A percentile compares a stretch with the other conserved stretches of the same genome.
Conservation (phyloP, 2,888 invertebrate species). For the Drosophila longiperda region DNA sequence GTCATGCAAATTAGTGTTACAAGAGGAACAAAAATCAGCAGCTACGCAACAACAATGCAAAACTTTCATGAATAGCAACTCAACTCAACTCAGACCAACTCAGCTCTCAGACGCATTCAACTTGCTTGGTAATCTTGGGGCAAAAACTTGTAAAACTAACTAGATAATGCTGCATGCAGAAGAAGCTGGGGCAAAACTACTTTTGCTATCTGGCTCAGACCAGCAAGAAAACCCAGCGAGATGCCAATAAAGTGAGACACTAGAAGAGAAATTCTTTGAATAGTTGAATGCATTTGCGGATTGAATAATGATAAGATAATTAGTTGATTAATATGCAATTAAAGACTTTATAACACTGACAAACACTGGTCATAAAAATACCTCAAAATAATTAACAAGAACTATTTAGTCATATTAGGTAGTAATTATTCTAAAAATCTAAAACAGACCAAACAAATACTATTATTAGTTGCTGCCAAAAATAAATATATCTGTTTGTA, state of each 20-base stretch:
- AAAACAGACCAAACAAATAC: neutral
- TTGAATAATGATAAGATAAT: conserved; percentile 21
- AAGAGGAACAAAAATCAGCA: conserved; percentile 47
- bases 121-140: conserved; percentile 68
- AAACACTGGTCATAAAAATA: neutral
- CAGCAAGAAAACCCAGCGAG: conserved; percentile 23
- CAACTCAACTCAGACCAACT: conserved; percentile 21
- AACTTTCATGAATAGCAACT: conserved; percentile 67
- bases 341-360: neutral
- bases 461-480: neutral
- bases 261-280: neutral
- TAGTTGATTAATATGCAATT: conserved; percentile 11
- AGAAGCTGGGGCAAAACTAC: conserved; percentile 41
- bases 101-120: conserved; percentile 22
- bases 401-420: neutral
- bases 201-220: conserved; percentile 20
- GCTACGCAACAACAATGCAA: conserved; percentile 55
- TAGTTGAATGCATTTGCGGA: conserved; percentile 8
- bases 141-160: conserved; percentile 73
- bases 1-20: conserved; percentile 74
- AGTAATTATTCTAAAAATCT: no score
- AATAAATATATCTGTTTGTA: neutral
- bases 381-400: neutral
- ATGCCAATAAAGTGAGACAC: conserved; percentile 44
- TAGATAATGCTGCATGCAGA: conserved; percentile 64